These are phyloP conservation scores for Vandiemenella viatica DNA, from an alignment of 2,888 invertebrate genomes.

Conservation along the genomic window DNA sequence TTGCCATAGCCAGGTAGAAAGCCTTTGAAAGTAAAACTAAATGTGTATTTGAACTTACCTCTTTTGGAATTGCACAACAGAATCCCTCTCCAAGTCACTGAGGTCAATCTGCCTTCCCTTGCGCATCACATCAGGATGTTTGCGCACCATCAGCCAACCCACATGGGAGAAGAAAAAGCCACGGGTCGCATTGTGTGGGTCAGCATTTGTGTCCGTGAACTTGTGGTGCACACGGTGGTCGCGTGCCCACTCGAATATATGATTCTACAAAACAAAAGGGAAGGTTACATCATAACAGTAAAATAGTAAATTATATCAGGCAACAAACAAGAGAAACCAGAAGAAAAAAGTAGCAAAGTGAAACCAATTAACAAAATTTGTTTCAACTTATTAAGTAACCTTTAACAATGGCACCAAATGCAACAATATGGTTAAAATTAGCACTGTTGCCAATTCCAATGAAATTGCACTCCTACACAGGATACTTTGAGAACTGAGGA, in stretches of 20 bases:
- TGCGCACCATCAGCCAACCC: conserved; percentile 82
- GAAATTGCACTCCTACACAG: too few relatives aligned
- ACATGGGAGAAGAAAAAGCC: conserved; percentile 88
- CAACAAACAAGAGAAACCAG: not conserved
- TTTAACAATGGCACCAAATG: too few relatives aligned
- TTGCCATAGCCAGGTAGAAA: too few relatives aligned
- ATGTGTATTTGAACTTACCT: too few relatives aligned
- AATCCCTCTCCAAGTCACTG: conserved; percentile 62
- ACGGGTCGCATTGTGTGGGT: conserved; percentile 64
- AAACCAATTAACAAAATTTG: too few relatives aligned
- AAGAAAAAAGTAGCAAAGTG: too few relatives aligned
- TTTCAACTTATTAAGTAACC: too few relatives aligned
- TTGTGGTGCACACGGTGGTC: conserved; percentile 65
- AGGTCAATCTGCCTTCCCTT: conserved; percentile 70
- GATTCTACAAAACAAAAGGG: conserved; percentile 39
- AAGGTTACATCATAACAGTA: not conserved
- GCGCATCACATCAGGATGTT: conserved; percentile 68
- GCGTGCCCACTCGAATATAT: conserved; percentile 54
- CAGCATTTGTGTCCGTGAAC: conserved; percentile 58
- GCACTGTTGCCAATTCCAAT: too few relatives aligned
- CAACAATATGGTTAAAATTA: too few relatives aligned
- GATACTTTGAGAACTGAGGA: too few relatives aligned
- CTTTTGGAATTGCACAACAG: conserved; percentile 60
- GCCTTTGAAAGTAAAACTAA: too few relatives aligned
- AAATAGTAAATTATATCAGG: not conserved